Base-by-base conservation (phyloP, 2,888 invertebrate genomes). In the Lepidochitona cinerea region DNA sequence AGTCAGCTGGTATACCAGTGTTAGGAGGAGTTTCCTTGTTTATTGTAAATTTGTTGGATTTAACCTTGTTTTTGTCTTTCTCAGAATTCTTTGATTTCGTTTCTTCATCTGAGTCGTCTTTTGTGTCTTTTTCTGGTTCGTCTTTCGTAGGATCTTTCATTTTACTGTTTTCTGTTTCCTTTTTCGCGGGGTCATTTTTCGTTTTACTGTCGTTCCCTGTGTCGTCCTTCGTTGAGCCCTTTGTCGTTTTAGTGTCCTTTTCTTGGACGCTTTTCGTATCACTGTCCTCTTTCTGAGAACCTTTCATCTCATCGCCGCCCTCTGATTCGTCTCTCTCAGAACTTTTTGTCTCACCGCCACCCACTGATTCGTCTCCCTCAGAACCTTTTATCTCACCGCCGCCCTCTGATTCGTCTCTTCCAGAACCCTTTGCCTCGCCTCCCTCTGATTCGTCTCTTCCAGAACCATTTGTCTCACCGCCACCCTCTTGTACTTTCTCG, bases 241-340 rank as follows among this genome's bases (percentile, higher is more conserved):
- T 32, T 67, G 26, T 37, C 41, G 35, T 35, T 33, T 68, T 53
- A 29, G 70, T 72, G 59, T 72, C 68, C 23, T 77, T 68, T 33
- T 53, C 49, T 37, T 66, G 36, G 53, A 18, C 67, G 66, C 41
- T 73, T 33, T 36, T 32, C 33, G n/a, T n/a, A n/a, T n/a, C n/a
- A n/a, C n/a, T n/a, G n/a, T n/a, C n/a, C n/a, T 71, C 35, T 59
- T 9, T 18, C 23, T 54, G 26, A 2, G 37, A 37, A 26, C 73
- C 37, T 32, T 14, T 35, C 18, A 59, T 66, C 37, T 49, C n/a
- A 7, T 72, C 64, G 41, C 3, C 14, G 18, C 71, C 72, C 54
- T 29, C 6, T 49, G 53, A 52, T 65, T 26, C 37, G 1, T 59
- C 41, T 73, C 18, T 41, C 23, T 71, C 65, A 6, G 23, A 32